Evolutionary conservation across 35 echinoderm and acorn worm genomes (phyloP), one percentile per base, ranked within the genome.

Genomic region (Ophioderma brevispina): DNA sequence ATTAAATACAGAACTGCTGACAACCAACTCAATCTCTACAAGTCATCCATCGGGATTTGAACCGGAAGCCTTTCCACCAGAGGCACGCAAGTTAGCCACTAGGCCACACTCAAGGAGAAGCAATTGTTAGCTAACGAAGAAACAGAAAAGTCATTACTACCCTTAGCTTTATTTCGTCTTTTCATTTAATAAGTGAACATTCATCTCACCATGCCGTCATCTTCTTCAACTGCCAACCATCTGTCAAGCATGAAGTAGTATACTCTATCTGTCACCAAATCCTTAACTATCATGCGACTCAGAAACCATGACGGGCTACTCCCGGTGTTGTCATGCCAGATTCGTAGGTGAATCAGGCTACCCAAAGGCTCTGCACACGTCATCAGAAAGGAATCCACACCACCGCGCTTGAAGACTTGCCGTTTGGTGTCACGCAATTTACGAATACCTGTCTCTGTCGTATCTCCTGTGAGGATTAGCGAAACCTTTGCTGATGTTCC

Each of bases 141-240:
- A n/a, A n/a, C n/a, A n/a, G n/a, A n/a, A n/a, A n/a, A n/a, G n/a
- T n/a, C n/a, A n/a, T n/a, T n/a, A n/a, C n/a, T n/a, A n/a, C n/a
- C n/a, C n/a, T n/a, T n/a, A n/a, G n/a, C n/a, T n/a, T n/a, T n/a
- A n/a, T n/a, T n/a, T n/a, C n/a, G n/a, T n/a, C n/a, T n/a, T n/a
- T n/a, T n/a, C n/a, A n/a, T n/a, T n/a, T n/a, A n/a, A n/a, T n/a
- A n/a, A n/a, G n/a, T n/a, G n/a, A 46, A 39, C 0, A 34, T 55
- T 39, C 31, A 40, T 19, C n/a, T n/a, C 38, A 99, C 97, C 91
- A 83, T 80, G 17, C 97, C 97, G 81, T 99, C 97, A 70, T 95
- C 97, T 80, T 99, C 97, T 79, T 99, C 97, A 28, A 99, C 97
- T 17, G 97, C 97, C 63, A 95, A 80, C 97, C 97, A 99, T 37